Base-by-base conservation (phyloP, 2,113 vertebrate genomes). In the Stegastes partitus region DNA sequence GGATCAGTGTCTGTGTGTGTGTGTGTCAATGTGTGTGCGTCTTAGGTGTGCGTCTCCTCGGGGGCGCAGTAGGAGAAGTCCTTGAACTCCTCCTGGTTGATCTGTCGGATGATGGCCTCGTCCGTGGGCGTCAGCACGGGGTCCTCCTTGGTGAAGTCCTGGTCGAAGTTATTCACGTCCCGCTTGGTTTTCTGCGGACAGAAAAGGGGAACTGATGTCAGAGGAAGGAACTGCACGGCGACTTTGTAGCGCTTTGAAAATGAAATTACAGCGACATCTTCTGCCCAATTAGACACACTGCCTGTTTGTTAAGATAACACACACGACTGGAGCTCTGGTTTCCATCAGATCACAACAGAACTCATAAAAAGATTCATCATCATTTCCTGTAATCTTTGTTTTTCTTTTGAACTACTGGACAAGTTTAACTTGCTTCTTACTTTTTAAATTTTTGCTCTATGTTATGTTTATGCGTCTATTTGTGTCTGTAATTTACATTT, bases 141-240 rank as follows among this genome's bases (percentile, higher is more conserved):
- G 83, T 99, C 98, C 94, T 99, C 98, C 88, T 97, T 96, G 44
- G 98, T 99, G 94, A 99, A 99, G 95, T 99, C 98, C 95, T 99
- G 97, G 94, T 99, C 98, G 77, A 99, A 99, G 94, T 99, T 99
- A 96, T 99, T 99, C 94, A 99, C 98, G 51, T 99, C 98, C 87
- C 97, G 96, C 95, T 98, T 99, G 94, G 98, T 99, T 94, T 99
- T 99, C 98, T 99, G 94, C 51, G 89, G 39, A 49, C 57, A 69
- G 55, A 69, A 84, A 12, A 72, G 3, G 31, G 11, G 10, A 50
- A 55, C 19, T 34, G 28, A 68, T 0, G 31, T 77, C 66, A 82
- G 68, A 74, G 53, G 9, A 42, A 49, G 68, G 57, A 76, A 25
- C 15, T 3, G 7, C 1, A 9, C n/a, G 1, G 5, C 1, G 6